Base-by-base conservation (phyloP, 2,797 vertebrate genomes). In the Takifugu rubripes region DNA sequence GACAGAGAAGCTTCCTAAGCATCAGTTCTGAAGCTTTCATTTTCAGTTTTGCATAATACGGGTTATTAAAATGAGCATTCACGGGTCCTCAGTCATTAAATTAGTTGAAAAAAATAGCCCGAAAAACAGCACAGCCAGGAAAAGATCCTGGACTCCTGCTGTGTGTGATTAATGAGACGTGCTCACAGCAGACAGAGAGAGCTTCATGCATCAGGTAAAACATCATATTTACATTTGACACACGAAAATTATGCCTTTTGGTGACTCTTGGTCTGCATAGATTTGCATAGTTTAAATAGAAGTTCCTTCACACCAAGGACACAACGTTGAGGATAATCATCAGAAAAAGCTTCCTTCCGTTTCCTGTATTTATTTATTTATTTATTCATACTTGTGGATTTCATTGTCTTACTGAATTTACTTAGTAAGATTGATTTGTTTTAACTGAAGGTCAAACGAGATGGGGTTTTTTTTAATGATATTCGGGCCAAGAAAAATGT, bases 151-250 rank as follows among this genome's bases (percentile, higher is more conserved):
- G 51, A 33, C 27, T 46, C 9, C 56, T 64, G 63, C 49, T 46
- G 61, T 10, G 49, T 56, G 65, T 60, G 59, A 79, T 72, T 75
- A 72, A 77, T 73, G 65, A 68, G 48, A 68, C 33, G 7, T 12
- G 36, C 40, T 63, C 52, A 27, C 15, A 44, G 31, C 31, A 3
- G 49, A n/a, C 49, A 58, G 42, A 52, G 21, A 47, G 24, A 55
- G 70, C 70, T 65, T 72, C 51, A 64, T 49, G 58, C 12, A 66
- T 74, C 60, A 68, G 73, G 60, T n/a, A 17, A 51, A 59, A 17
- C 54, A 50, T 25, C n/a, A 31, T 25, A 74, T 75, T 66, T 68
- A 56, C 42, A 63, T 61, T 55, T 3, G 15, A 49, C 12, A 21
- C 36, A 17, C 53, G 42, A 52, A 73, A 68, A 71, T 70, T 58